A percentile compares a stretch with the other conserved stretches of the same genome.
These are phyloP conservation scores for Pelusios castaneus DNA, from an alignment of 2,113 vertebrate species.

Conservation along the genomic window DNA sequence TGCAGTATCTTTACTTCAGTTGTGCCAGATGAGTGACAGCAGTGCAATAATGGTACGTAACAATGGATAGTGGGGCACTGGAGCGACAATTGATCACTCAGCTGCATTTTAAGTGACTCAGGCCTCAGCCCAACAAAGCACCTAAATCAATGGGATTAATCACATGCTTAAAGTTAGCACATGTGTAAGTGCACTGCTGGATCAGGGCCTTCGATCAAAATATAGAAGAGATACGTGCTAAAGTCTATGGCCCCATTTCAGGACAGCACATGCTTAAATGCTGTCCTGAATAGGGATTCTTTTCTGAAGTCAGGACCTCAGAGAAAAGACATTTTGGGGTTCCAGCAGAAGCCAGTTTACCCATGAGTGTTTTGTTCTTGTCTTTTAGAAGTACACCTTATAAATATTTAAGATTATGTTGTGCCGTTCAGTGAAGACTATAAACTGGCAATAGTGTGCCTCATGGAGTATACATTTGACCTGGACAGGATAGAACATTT, in stretches of 20 bases:
- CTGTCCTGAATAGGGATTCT: background rate
- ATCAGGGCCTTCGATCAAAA: background rate
- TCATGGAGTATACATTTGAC: background rate
- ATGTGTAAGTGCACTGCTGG: background rate
- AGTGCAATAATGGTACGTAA: background rate
- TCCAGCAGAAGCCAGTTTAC: conserved; percentile 2
- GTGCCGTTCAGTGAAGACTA: background rate
- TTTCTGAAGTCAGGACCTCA: background rate
- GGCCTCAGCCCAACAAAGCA: background rate
- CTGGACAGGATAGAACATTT: background rate
- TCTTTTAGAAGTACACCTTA: background rate
- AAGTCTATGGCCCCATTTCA: background rate
- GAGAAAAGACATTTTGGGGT: background rate
- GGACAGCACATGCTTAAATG: background rate
- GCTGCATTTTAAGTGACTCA: accelerated
- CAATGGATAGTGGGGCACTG: accelerated
- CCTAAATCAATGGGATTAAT: accelerated
- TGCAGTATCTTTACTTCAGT: accelerated
- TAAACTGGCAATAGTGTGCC: accelerated
- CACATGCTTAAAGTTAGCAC: accelerated
- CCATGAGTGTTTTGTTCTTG: background rate
- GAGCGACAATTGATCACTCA: accelerated
- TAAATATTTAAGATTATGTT: background rate
- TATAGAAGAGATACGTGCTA: background rate
- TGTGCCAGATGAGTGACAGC: background rate